A percentile compares a stretch with the other conserved stretches of the same genome.
Conservation (phyloP, 2,888 invertebrate genomes). For the Ochropleura plecta region DNA sequence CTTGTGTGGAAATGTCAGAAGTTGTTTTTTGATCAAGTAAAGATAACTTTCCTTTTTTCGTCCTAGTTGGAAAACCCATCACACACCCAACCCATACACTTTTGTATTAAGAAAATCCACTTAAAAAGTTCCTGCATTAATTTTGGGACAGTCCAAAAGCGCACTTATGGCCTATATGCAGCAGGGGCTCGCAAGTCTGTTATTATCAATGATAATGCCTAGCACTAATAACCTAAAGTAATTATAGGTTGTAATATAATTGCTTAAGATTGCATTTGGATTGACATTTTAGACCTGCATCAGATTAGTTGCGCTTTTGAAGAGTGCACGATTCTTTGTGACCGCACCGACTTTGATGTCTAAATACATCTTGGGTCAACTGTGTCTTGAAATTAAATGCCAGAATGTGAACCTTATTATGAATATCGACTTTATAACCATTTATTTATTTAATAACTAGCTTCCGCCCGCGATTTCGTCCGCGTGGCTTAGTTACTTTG, state of each 20-base stretch:
- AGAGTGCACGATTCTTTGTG: slow-evolving; percentile 49
- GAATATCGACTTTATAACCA: not conserved
- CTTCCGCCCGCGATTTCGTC: no score
- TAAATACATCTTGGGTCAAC: slow-evolving; percentile 23
- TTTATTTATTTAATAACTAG: not conserved
- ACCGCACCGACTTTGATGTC: slow-evolving; percentile 9
- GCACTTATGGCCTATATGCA: not conserved
- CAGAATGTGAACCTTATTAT: not conserved
- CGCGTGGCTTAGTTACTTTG: no score
- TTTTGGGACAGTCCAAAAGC: not conserved
- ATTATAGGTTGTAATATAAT: slow-evolving; percentile 16
- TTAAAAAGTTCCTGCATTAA: not conserved
- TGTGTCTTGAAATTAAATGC: slow-evolving; percentile 27
- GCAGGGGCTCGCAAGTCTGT: not conserved
- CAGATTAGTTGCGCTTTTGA: slow-evolving; percentile 51
- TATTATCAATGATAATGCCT: slow-evolving; percentile 50
- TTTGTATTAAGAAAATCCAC: not conserved
- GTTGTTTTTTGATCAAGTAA: no score
- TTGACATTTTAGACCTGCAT: slow-evolving; percentile 48
- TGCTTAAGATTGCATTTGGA: slow-evolving; percentile 40
- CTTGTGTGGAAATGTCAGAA: no score
- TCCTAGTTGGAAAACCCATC: not conserved
- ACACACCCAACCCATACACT: not conserved
- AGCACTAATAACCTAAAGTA: slow-evolving; percentile 43
- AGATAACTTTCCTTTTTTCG: not conserved